phyloP scores from a whole-genome alignment of 2,888 invertebrate species.

The Argynnis bischoffii region DNA sequence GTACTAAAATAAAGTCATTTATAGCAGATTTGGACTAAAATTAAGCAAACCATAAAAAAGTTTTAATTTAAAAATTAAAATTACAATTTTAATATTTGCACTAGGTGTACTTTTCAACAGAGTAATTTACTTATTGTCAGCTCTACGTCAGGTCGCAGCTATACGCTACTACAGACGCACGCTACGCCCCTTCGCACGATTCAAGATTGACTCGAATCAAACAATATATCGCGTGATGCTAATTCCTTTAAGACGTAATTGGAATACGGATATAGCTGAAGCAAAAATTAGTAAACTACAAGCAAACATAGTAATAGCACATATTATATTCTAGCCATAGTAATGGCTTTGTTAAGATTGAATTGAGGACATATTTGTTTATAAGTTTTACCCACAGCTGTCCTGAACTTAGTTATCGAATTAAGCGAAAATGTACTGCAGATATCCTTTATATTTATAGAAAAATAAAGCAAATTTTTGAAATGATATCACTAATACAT shows the following conservation, averaged over 20 bases:
- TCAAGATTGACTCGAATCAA: slow-evolving; percentile 32
- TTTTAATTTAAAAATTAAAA: no score
- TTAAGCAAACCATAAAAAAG: no score
- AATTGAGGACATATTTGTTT: no score
- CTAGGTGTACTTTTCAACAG: background rate
- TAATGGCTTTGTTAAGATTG: no score
- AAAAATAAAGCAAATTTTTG: no score
- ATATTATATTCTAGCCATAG: background rate
- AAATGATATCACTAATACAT: no score
- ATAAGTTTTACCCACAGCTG: no score
- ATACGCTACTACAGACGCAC: slow-evolving; percentile 22
- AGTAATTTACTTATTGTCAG: slow-evolving; percentile 26
- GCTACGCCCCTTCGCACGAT: slow-evolving; percentile 21
- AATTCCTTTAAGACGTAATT: slow-evolving; percentile 34
- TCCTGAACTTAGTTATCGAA: no score
- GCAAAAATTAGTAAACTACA: slow-evolving; percentile 8
- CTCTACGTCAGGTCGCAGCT: slow-evolving; percentile 3
- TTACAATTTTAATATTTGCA: background rate
- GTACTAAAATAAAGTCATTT: no score
- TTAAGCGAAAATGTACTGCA: no score
- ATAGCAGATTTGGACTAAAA: no score
- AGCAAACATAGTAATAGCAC: slow-evolving; percentile 1
- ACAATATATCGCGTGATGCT: slow-evolving; percentile 36
- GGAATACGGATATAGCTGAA: slow-evolving; percentile 26
- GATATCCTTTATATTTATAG: no score